Evolutionary conservation across 2,113 vertebrate genomes (phyloP).

Genomic region (Syngnathus typhle): DNA sequence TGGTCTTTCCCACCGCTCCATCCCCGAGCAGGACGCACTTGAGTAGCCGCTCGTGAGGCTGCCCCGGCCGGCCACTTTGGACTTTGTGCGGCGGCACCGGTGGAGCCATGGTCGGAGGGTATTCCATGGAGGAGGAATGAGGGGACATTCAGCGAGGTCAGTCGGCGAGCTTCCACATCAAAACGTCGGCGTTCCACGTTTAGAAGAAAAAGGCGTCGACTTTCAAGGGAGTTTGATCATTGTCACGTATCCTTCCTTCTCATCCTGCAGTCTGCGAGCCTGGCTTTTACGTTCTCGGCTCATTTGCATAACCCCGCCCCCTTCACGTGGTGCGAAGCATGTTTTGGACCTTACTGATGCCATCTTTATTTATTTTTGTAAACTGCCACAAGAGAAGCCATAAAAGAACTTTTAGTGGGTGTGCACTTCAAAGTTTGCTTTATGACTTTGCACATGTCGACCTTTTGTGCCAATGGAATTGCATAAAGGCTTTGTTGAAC

Average conservation of each 20-base stretch:
- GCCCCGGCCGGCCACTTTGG: slow-evolving; percentile 33
- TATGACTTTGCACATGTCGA: background rate
- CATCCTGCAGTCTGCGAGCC: background rate
- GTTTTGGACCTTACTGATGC: background rate
- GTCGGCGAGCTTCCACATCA: slow-evolving; percentile 36
- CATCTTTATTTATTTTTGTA: background rate
- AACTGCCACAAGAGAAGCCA: background rate
- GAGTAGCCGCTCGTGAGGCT: slow-evolving; percentile 67
- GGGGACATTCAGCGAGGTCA: slow-evolving; percentile 39
- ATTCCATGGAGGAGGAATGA: slow-evolving; percentile 61
- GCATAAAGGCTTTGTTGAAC: background rate
- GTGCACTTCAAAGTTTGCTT: background rate
- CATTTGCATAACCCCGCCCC: background rate
- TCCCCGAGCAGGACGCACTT: slow-evolving; percentile 89
- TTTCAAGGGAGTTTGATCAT: background rate
- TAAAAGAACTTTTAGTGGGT: background rate
- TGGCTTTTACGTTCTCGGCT: background rate
- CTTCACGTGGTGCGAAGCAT: background rate
- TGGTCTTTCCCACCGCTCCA: slow-evolving; percentile 89
- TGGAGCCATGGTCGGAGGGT: slow-evolving; percentile 67
- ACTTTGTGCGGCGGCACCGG: slow-evolving; percentile 57
- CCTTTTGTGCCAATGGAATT: background rate
- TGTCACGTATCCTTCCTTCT: background rate
- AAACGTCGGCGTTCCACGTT: slow-evolving; percentile 5
- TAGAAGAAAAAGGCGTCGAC: background rate